Conservation (phyloP, 2,797 vertebrate species). For the Pteropus rufus region DNA sequence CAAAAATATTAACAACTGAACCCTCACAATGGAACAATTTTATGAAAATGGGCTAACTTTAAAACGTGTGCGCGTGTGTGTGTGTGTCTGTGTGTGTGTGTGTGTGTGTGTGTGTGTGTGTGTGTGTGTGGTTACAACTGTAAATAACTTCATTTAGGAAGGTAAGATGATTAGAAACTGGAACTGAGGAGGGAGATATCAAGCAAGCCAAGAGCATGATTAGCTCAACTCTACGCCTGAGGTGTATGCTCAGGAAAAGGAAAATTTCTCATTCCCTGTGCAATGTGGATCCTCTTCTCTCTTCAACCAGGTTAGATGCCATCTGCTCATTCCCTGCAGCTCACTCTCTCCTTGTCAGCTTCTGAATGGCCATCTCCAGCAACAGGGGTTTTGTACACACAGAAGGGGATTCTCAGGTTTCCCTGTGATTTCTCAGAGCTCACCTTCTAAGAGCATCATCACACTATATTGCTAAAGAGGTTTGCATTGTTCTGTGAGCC, state of each 20-base stretch:
- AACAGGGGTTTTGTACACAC: not conserved
- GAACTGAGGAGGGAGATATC: not conserved
- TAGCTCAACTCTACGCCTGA: not conserved
- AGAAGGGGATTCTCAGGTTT: not conserved
- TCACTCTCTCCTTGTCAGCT: not conserved
- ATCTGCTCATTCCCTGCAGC: not conserved
- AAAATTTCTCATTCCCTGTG: not conserved
- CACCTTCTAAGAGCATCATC: not conserved
- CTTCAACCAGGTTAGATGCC: too few relatives aligned
- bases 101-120: not conserved
- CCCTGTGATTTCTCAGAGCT: not conserved
- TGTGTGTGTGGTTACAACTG: not conserved
- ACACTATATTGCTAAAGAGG: not conserved
- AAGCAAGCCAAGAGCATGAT: not conserved
- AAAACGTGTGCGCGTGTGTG: not conserved
- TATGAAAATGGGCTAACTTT: not conserved
- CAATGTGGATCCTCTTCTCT: not conserved
- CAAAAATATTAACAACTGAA: not conserved
- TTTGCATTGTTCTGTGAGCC: not conserved
- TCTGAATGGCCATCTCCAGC: not conserved
- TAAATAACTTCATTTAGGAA: not conserved
- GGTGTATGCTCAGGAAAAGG: not conserved
- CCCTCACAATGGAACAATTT: not conserved
- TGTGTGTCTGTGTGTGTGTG: not conserved
- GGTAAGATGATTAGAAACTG: not conserved